A percentile compares a stretch with the other conserved stretches of the same genome.
Conservation (phyloP, 2,888 invertebrate species). For the Plagodis pulveraria region DNA sequence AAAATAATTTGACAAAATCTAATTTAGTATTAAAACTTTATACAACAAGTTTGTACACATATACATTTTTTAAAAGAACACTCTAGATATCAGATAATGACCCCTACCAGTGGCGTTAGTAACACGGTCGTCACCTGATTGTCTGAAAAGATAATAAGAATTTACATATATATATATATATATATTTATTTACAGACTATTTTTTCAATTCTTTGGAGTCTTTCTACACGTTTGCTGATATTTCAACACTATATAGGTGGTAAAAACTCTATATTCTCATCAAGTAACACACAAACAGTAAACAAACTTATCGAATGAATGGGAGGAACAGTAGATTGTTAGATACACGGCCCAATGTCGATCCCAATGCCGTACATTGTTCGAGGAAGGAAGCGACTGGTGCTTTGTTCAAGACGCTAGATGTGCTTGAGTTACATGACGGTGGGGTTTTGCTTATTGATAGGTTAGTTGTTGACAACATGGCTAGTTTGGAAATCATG, state of each 20-base stretch:
- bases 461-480: background rate
- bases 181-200: too few relatives aligned
- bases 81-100: too few relatives aligned
- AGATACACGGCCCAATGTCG: conserved; percentile 79
- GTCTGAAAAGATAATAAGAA: too few relatives aligned
- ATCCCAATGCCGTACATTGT: conserved; percentile 81
- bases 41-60: too few relatives aligned
- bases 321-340: conserved; percentile 79
- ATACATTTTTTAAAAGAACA: too few relatives aligned
- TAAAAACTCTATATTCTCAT: conserved; percentile 21
- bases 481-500: too few relatives aligned
- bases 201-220: background rate
- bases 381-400: conserved; percentile 76
- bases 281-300: conserved; percentile 35
- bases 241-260: too few relatives aligned
- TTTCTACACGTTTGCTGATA: background rate
- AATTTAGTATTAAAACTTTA: too few relatives aligned
- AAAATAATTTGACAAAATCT: too few relatives aligned
- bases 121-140: too few relatives aligned
- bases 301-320: conserved; percentile 68
- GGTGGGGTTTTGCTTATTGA: conserved; percentile 7
- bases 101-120: too few relatives aligned
- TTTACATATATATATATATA: too few relatives aligned
- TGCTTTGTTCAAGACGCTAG: conserved; percentile 62
- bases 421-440: conserved; percentile 10